Evolutionary conservation across 1,140 invertebrate species (phyloP).

Genomic region (Drosophila serrata): DNA sequence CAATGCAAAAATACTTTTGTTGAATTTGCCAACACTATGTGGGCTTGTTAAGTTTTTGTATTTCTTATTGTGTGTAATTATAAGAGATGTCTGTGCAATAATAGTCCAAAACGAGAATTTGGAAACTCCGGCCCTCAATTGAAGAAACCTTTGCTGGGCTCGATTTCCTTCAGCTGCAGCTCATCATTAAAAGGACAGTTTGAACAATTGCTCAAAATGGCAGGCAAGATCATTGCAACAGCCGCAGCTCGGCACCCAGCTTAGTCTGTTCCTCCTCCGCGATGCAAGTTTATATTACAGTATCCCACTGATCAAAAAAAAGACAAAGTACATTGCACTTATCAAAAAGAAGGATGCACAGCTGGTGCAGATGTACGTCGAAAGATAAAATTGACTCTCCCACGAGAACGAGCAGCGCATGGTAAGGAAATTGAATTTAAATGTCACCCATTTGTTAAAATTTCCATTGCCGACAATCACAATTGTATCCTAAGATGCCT

Average conservation of each 20-base stretch:
- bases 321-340: not conserved
- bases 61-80: conserved; percentile 4
- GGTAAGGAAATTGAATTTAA: not conserved
- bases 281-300: not conserved
- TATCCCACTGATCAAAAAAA: not conserved
- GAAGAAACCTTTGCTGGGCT: no score
- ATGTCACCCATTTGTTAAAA: not conserved
- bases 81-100: not conserved
- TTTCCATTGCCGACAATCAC: not conserved
- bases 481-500: no score
- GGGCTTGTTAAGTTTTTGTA: not conserved
- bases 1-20: no score
- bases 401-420: not conserved
- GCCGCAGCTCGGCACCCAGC: not conserved
- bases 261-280: not conserved
- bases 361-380: not conserved
- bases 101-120: not conserved
- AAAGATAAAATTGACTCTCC: no score
- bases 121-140: not conserved
- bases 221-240: not conserved
- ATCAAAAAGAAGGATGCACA: not conserved
- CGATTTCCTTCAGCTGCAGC: no score
- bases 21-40: not conserved
- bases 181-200: no score
- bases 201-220: no score